phyloP scores from a whole-genome alignment of 2,113 vertebrate genomes.

The Isichthys henryi region DNA sequence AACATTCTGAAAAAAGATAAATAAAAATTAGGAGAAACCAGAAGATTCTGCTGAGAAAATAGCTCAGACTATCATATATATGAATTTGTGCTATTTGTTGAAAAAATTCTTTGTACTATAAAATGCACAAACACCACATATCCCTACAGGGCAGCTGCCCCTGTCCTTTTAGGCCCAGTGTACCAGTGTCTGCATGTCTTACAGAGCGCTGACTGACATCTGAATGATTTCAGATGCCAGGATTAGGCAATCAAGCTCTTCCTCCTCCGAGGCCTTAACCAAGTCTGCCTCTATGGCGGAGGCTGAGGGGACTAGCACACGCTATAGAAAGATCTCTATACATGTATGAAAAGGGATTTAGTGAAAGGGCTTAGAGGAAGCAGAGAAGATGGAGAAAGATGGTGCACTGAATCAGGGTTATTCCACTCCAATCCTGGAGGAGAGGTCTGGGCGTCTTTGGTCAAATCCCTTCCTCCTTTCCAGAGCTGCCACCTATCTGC shows the following conservation, averaged over 20 bases:
- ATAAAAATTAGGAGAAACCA: conserved; percentile 13
- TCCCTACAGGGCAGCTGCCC: neutral
- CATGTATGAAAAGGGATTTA: neutral
- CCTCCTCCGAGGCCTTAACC: neutral
- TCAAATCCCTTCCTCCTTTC: neutral
- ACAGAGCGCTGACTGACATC: neutral
- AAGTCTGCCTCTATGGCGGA: neutral
- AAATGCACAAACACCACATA: neutral
- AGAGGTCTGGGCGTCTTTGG: neutral
- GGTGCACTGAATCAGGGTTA: neutral
- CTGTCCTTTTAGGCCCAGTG: neutral
- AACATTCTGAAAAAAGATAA: conserved; percentile 77
- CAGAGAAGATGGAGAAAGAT: neutral
- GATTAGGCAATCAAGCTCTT: neutral
- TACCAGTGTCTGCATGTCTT: neutral
- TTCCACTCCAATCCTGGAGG: neutral
- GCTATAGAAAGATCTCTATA: neutral
- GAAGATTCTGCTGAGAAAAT: neutral
- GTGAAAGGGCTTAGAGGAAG: neutral
- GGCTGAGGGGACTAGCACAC: neutral
- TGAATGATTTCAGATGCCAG: neutral
- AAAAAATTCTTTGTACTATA: neutral
- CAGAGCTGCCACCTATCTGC: neutral
- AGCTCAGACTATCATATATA: neutral
- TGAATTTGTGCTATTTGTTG: neutral